These are phyloP conservation scores for Cottoperca gobio DNA, from an alignment of 2,797 vertebrate genomes.

Conservation along the genomic window DNA sequence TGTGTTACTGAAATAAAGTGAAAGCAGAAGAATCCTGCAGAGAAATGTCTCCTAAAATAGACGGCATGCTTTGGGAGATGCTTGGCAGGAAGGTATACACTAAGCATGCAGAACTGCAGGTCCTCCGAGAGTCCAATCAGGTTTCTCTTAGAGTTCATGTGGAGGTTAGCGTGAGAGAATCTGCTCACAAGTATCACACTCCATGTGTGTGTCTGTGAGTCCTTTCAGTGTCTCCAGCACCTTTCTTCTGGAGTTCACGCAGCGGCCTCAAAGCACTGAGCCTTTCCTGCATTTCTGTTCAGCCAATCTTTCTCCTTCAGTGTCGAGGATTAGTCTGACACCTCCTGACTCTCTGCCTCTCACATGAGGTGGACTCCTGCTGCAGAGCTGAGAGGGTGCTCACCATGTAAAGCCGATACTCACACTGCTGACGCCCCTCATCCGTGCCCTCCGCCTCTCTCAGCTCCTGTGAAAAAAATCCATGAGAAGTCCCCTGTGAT, in stretches of 20 bases:
- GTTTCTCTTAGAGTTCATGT: slow-evolving; percentile 40
- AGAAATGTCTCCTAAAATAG: slow-evolving; percentile 9
- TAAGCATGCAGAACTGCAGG: neutral
- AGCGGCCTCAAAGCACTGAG: slow-evolving; percentile 39
- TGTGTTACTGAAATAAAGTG: neutral
- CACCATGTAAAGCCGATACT: slow-evolving; percentile 65
- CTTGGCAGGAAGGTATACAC: neutral
- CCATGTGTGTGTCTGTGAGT: slow-evolving; percentile 19
- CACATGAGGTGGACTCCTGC: slow-evolving; percentile 72
- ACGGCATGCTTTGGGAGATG: neutral
- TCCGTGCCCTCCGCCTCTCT: slow-evolving; percentile 55
- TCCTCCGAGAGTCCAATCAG: slow-evolving; percentile 7
- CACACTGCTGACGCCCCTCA: slow-evolving; percentile 60
- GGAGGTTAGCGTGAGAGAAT: slow-evolving; percentile 36
- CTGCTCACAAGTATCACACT: slow-evolving; percentile 10
- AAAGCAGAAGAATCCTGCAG: neutral
- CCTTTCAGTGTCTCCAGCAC: slow-evolving; percentile 44
- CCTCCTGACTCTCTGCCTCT: slow-evolving; percentile 75
- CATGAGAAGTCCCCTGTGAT: slow-evolving; percentile 65
- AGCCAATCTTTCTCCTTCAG: slow-evolving; percentile 55
- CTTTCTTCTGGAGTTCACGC: slow-evolving; percentile 58
- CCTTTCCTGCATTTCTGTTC: slow-evolving; percentile 48
- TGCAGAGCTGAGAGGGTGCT: slow-evolving; percentile 72
- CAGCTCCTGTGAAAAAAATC: slow-evolving; percentile 54
- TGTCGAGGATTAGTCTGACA: slow-evolving; percentile 81